Evolutionary conservation across 2,113 vertebrate genomes (phyloP), one percentile per base, ranked within the genome.

Genomic region (Scophthalmus maximus): DNA sequence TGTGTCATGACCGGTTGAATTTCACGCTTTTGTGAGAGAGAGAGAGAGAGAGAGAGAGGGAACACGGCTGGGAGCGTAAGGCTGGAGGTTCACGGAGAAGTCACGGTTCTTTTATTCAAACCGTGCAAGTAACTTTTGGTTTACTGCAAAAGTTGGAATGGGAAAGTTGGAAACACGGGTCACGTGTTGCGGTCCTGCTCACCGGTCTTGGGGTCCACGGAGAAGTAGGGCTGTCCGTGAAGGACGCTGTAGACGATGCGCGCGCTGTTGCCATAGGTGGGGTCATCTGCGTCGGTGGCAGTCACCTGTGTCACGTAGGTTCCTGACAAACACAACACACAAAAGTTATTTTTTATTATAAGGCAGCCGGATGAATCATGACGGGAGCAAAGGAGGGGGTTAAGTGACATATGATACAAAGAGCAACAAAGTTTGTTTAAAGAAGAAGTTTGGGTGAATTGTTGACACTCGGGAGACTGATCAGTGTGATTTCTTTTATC

Each of bases 191-290:
- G 5, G 10, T 50, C 18, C 3, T 8, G 11, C 67, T 74, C 22
- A 90, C 88, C 88, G 64, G 86, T 87, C 76, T 81, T 85, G 23
- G 84, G 44, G 25, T 90, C 88, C 30, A 90, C 84, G 20, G 82
- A 78, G 65, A 90, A 90, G 47, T 88, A 82, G 0, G 80, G 80
- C 55, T 88, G 86, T 2, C 92, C 91, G 0, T 92, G 83, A 15
- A 93, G 76, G 40, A 93, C 84, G 70, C 89, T 92, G 87, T 93
- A 93, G 4, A 91, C 89, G 0, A 93, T 87, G 1, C 79, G 72
- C 1, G 92, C 91, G 1, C 90, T 92, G 88, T 88, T 88, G 6
- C 92, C 91, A n/a, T 93, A 93, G 3, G 89, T 88, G 8, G 91
- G 90, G 62, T 93, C 92, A 14, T 93, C 92, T 9, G 90, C 87